Evolutionary conservation across 1,140 invertebrate genomes (phyloP), one percentile per base, ranked within the genome.

Genomic region (Reticulitermes speratus): DNA sequence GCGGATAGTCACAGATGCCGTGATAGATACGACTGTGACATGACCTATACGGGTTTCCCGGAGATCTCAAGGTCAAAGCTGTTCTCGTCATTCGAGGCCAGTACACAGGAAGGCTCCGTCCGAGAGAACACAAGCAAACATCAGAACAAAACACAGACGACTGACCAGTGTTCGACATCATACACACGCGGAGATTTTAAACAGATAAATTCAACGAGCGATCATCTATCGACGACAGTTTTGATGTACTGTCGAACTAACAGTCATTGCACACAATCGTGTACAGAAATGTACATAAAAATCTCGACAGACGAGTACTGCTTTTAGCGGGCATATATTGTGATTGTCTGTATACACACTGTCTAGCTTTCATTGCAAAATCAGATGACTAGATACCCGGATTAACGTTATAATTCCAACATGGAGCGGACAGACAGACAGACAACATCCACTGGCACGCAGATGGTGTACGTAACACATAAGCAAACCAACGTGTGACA

Each of bases 391-490:
- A 75, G 65, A 75, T 75, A 75, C 6, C 25, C n/a, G 65, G 65
- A 75, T 75, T 75, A 65, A 65, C 19, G 65, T 75, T 30, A 30
- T 75, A 75, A 75, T 75, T 75, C 65, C n/a, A 30, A 30, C 25
- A 75, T 2, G 7, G 8, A 38, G 38, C 38, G n/a, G 65, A 65
- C 65, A 75, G n/a, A 21, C 65, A 75, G n/a, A 75, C 59, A n/a
- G 59, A 65, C 59, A 65, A n/a, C 59, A 65, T 65, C 19, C 25
- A n/a, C 59, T 65, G 59, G 6, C 65, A 75, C 8, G n/a, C 65
- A 75, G 65, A n/a, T 75, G 65, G 65, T 75, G 65, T 75, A 25
- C 65, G n/a, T 75, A 75, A 75, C 65, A 30, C 65, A 75, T 75
- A 75, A 75, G n/a, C 65, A 75, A 75, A 75, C 65, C 30, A 75